Percentiles rank a stretch among this genome's conserved stretches.
Evolutionary conservation across 2,113 vertebrate genomes (phyloP).

Genomic region (Syrmaticus mikado): DNA sequence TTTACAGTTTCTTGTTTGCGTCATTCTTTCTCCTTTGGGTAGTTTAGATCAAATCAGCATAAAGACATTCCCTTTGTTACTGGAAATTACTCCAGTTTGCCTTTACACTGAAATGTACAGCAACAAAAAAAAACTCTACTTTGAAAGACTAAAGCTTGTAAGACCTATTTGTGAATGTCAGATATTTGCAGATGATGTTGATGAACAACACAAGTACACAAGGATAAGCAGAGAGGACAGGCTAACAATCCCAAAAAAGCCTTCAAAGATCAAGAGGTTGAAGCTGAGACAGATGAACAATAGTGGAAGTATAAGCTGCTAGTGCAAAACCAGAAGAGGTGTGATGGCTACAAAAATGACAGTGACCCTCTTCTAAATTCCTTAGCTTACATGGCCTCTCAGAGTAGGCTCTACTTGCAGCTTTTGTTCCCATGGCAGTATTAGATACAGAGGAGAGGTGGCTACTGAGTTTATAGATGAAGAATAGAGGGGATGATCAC

Average conservation of each 20-base stretch:
- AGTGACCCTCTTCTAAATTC: neutral
- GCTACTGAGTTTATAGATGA: neutral
- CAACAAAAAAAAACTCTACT: neutral
- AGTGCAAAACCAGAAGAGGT: constrained; percentile 1
- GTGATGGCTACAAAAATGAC: neutral
- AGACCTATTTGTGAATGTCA: neutral
- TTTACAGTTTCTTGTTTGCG: neutral
- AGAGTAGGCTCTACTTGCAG: neutral
- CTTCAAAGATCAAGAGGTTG: constrained; percentile 1
- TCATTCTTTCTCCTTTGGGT: neutral
- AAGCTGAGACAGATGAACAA: neutral
- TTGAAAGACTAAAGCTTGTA: neutral
- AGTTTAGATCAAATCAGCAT: neutral
- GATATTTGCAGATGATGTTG: neutral
- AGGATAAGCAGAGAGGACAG: constrained; percentile 2
- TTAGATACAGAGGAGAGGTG: neutral
- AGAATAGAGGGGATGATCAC: neutral
- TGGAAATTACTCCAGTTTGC: neutral
- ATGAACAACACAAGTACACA: neutral
- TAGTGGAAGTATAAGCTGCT: neutral
- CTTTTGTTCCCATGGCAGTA: neutral
- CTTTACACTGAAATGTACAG: neutral
- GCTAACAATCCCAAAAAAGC: neutral
- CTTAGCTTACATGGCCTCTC: neutral
- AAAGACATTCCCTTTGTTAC: neutral